Evolutionary conservation across 2,888 invertebrate genomes (phyloP), one percentile per base, ranked within the genome.

Genomic region (Thelaira solivaga): DNA sequence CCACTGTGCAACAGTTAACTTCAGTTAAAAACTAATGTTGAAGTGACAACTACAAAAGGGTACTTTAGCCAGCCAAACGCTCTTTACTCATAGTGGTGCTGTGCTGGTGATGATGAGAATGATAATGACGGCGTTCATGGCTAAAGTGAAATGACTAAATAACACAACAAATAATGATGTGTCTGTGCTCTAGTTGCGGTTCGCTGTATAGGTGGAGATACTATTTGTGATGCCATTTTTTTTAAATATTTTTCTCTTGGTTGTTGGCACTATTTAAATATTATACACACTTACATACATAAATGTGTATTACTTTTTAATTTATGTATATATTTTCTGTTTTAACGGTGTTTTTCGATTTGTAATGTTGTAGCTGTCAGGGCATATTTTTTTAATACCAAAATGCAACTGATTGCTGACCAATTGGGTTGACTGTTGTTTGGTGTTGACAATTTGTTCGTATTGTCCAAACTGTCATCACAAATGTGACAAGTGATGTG

Each of bases 401-500:
- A 34, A 29, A 53, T 51, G 39, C 51, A 68, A 55, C 62, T 62
- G 49, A 39, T 51, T 36, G 39, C 64, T 77, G 77, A 65, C 74
- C 74, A 78, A 74, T 65, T 39, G 45, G 64, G 68, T 69, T 78
- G 69, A 59, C 64, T 51, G 64, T 59, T 74, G 74, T 65, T 51
- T 69, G 80, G 36, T 65, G 76, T 71, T 76, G 76, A 80, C 74
- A 77, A 77, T 76, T 77, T 77, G 76, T 74, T 49, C 49, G 57
- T 24, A 51, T 73, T 71, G 55, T 74, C 74, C 55, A 68, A 69
- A 73, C 55, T 77, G 80, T 74, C 80, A 80, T 61, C 76, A 51
- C 61, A 73, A 76, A 69, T 80, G 68, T 69, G 80, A 80, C 76
- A 69, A 64, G 76, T 73, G 72, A 76, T 80, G 69, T 76, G 69